These are phyloP conservation scores for Cyanistes caeruleus DNA, from an alignment of 2,113 vertebrate genomes.

Conservation along the genomic window DNA sequence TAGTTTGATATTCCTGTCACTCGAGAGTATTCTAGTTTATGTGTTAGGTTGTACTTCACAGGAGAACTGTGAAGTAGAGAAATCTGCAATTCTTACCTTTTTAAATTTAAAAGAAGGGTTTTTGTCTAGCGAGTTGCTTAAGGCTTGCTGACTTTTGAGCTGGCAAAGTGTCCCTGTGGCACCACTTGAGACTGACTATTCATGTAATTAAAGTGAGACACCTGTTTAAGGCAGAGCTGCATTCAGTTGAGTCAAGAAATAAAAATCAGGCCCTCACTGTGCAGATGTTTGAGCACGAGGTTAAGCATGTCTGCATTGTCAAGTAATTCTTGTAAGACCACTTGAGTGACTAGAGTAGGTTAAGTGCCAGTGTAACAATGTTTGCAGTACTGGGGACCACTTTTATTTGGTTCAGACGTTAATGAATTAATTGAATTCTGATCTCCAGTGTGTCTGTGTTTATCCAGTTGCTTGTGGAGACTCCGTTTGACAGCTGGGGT, in stretches of 20 bases:
- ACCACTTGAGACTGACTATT: background rate
- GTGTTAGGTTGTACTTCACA: background rate
- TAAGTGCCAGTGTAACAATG: background rate
- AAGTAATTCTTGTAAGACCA: background rate
- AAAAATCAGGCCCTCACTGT: background rate
- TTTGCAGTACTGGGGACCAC: background rate
- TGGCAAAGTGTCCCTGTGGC: background rate
- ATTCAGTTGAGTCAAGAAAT: background rate
- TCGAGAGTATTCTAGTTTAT: background rate
- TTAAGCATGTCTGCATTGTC: background rate
- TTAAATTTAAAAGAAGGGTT: background rate
- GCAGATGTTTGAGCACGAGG: background rate
- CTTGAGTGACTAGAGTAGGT: background rate
- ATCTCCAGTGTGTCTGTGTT: background rate
- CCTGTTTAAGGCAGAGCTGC: background rate
- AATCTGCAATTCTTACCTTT: background rate
- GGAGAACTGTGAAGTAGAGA: background rate
- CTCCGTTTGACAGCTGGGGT: background rate
- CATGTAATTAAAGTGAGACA: background rate
- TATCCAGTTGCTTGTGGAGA: background rate
- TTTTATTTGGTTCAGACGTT: background rate
- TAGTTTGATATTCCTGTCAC: background rate
- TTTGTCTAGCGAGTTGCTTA: background rate
- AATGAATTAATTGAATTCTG: background rate
- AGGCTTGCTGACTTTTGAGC: background rate